Evolutionary conservation across 2,888 invertebrate genomes (phyloP), one percentile per base, ranked within the genome.

Genomic region (Itoplectis maculator): DNA sequence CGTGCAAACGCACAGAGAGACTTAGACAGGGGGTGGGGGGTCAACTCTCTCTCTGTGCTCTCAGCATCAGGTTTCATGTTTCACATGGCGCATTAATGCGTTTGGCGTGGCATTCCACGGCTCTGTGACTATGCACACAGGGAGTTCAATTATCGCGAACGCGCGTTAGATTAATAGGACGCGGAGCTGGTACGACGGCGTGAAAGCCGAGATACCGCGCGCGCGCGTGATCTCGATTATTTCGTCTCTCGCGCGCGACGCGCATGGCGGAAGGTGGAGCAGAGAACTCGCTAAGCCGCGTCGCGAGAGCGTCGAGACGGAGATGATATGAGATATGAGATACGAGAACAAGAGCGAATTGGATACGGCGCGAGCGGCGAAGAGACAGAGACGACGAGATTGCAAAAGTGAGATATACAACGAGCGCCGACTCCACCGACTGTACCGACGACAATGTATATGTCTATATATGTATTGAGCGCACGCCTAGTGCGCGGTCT

Each of bases 141-240:
- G 74, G n/a, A n/a, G 78, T 70, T 74, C 54, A 82, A 82, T 82
- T 78, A 82, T 82, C 73, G 37, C 61, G 66, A 81, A 73, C 73
- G 54, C 59, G 74, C 69, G 65, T 65, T 65, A 69, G 63, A 73
- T 45, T 74, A 54, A 82, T 63, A 69, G 74, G 29, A 29, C 29
- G 65, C 69, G 49, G n/a, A 69, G 69, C 40, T 37, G n/a, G n/a
- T n/a, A 13, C n/a, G 42, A 42, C 8, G 59, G 56, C 29, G 47
- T 18, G 54, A 18, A 74, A 75, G 29, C 56, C 15, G 40, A 40
- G 61, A 45, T 29, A 29, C 29, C 2, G 20, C 54, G 42, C 66
- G 51, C 2, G 20, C 54, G 42, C 66, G 51, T 15, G 81, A 76
- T 81, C 76, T 42, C 66, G 56, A 76, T 81, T 80, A 80, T 70